Evolutionary conservation across 2,797 vertebrate genomes (phyloP).

Genomic region (Trichosurus vulpecula): DNA sequence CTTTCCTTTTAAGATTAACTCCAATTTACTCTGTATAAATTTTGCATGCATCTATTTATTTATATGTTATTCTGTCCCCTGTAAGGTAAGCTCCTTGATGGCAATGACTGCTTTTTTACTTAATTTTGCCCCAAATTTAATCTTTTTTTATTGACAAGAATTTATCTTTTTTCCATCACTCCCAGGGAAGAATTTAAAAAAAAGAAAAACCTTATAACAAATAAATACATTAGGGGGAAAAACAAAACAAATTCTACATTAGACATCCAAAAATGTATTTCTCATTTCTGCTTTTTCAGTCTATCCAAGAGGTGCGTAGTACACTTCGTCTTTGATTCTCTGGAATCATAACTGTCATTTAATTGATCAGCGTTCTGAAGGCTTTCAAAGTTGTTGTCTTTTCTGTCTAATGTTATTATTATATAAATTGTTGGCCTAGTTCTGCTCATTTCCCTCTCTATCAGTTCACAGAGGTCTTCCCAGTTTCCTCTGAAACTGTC

Average conservation of each 20-base stretch:
- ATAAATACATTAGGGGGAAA: neutral
- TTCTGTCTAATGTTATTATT: neutral
- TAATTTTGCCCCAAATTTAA: neutral
- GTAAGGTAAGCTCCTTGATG: neutral
- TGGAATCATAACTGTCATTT: neutral
- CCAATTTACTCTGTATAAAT: neutral
- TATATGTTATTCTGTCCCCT: neutral
- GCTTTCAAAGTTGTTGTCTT: neutral
- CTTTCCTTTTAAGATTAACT: neutral
- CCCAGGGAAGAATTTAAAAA: neutral
- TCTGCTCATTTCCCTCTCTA: neutral
- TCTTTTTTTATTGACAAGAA: neutral
- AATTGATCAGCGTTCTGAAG: neutral
- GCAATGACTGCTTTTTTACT: neutral
- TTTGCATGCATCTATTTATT: neutral
- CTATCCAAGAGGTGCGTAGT: neutral
- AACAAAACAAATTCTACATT: neutral
- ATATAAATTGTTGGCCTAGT: neutral
- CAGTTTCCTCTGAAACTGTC: neutral
- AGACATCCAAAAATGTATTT: neutral
- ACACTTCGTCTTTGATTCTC: neutral
- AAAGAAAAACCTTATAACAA: neutral
- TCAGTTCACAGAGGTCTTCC: neutral
- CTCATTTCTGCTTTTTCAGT: neutral
- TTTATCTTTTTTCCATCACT: neutral